phyloP scores from a whole-genome alignment of 2,888 invertebrate species.

The Lamellibrachia satsuma region DNA sequence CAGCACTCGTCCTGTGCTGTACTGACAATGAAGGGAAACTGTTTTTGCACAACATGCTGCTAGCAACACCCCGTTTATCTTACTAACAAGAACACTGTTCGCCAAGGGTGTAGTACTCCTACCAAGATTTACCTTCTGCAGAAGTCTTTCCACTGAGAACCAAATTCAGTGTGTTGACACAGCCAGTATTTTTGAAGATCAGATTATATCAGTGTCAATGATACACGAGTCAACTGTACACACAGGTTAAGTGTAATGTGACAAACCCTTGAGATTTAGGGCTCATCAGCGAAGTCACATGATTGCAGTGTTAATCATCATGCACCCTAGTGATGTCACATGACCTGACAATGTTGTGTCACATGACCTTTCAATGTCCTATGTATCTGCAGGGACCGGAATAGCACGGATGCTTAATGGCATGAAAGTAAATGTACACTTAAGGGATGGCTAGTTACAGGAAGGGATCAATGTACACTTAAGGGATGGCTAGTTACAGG shows the following conservation, averaged over 20 bases:
- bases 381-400: neutral
- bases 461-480: neutral
- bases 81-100: neutral
- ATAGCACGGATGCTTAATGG: no score
- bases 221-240: neutral
- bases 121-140: neutral
- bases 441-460: neutral
- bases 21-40: neutral
- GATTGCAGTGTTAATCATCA: neutral
- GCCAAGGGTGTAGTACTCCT: neutral
- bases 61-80: neutral
- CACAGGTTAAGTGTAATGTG: neutral
- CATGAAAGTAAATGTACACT: neutral
- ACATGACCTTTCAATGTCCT: neutral
- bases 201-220: neutral
- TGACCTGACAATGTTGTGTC: neutral
- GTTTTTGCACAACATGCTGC: neutral
- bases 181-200: neutral
- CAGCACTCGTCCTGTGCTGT: neutral
- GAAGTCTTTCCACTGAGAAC: no score
- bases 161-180: no score
- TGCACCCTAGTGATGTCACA: neutral
- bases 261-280: neutral
- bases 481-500: no score
- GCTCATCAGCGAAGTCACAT: neutral